Percentiles rank a stretch among this genome's conserved stretches.
These are phyloP conservation scores for Centropyge bicolor DNA, from an alignment of 2,797 vertebrate species.

Conservation along the genomic window DNA sequence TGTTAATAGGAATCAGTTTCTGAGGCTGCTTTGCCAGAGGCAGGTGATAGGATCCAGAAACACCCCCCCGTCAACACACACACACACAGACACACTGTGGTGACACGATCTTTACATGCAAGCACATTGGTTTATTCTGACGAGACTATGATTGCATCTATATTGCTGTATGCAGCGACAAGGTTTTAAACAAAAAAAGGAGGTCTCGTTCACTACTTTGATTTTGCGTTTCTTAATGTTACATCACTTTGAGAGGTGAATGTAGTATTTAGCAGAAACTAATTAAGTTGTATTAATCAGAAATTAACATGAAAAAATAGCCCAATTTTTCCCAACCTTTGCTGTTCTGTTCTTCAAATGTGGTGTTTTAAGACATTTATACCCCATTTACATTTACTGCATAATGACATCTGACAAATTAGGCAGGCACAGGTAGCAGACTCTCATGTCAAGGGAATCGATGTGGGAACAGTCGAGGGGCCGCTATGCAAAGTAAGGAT, in stretches of 20 bases:
- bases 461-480: too few relatives aligned
- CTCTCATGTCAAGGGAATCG: background rate
- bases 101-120: background rate
- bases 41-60: constrained; percentile 3
- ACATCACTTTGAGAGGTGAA: constrained; percentile 25
- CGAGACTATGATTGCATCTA: background rate
- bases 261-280: constrained; percentile 3
- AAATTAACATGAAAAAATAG: background rate
- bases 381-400: background rate
- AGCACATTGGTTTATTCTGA: background rate
- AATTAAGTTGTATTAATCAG: background rate
- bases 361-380: background rate
- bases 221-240: constrained; percentile 20
- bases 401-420: background rate
- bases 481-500: too few relatives aligned
- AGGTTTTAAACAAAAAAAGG: background rate
- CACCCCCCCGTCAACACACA: background rate
- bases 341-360: background rate
- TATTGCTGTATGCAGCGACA: background rate
- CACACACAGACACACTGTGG: background rate
- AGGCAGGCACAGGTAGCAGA: background rate
- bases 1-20: background rate
- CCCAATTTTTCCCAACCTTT: background rate
- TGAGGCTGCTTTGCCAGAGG: constrained; percentile 12
- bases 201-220: background rate